A percentile compares a stretch with the other conserved stretches of the same genome.
These are phyloP conservation scores for Lasius platythorax DNA, from an alignment of 2,888 invertebrate species.

Conservation along the genomic window DNA sequence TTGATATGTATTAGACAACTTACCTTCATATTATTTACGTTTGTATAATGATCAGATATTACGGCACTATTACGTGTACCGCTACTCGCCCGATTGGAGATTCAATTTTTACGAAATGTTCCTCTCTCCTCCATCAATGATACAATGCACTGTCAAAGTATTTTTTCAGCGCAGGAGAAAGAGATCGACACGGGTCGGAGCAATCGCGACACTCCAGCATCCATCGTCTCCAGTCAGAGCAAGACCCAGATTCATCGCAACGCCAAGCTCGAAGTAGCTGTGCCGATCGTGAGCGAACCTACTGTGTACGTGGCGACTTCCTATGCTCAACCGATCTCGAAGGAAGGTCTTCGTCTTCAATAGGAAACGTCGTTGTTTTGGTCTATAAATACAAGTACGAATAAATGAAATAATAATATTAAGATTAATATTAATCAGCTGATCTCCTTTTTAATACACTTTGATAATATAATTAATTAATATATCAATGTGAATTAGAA, in stretches of 20 bases:
- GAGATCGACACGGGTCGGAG: too few relatives aligned
- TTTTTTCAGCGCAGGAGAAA: too few relatives aligned
- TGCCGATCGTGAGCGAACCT: conserved; percentile 32
- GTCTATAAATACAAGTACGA: conserved; percentile 85
- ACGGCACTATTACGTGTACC: background rate
- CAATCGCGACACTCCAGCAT: too few relatives aligned
- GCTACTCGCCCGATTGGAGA: background rate
- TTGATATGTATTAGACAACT: background rate
- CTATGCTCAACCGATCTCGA: conserved; percentile 4
- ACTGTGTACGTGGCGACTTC: conserved; percentile 14
- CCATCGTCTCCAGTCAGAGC: conserved; percentile 52
- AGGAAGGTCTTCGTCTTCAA: conserved; percentile 79
- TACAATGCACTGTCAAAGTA: background rate
- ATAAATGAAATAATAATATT: too few relatives aligned
- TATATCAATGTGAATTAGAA: background rate
- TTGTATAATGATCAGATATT: background rate
- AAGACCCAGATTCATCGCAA: conserved; percentile 59
- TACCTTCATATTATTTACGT: background rate
- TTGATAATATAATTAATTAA: background rate
- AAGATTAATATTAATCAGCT: too few relatives aligned
- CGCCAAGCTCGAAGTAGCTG: conserved; percentile 33
- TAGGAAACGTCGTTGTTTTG: conserved; percentile 88
- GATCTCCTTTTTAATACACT: background rate
- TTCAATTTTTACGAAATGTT: conserved; percentile 4
- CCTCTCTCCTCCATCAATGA: background rate